A percentile compares a stretch with the other conserved stretches of the same genome.
Evolutionary conservation across 2,888 invertebrate genomes (phyloP).

Genomic region (Philhelius pedissequus): DNA sequence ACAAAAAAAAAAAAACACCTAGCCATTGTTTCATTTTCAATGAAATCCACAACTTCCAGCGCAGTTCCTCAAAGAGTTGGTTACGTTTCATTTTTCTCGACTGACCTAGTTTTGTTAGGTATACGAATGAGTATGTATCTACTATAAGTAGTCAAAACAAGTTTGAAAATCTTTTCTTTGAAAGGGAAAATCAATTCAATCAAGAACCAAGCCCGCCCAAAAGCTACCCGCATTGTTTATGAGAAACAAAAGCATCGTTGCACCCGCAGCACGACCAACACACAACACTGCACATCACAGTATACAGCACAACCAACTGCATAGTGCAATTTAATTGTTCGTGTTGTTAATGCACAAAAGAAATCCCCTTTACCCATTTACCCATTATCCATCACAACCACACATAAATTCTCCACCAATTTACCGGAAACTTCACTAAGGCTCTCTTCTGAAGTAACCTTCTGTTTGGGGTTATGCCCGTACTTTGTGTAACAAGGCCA

Average conservation of each 20-base stretch:
- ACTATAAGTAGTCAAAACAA: background rate
- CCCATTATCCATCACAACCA: background rate
- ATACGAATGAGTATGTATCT: too few relatives aligned
- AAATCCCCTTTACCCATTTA: background rate
- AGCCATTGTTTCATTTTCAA: background rate
- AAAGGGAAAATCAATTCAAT: conserved; percentile 26
- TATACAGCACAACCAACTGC: background rate
- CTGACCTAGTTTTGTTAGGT: background rate
- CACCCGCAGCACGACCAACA: too few relatives aligned
- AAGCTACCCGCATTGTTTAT: background rate
- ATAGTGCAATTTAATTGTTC: conserved; percentile 42
- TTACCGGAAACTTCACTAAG: conserved; percentile 21
- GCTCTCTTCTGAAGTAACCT: conserved; percentile 20
- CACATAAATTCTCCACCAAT: conserved; percentile 17
- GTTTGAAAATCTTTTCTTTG: background rate
- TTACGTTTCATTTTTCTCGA: background rate
- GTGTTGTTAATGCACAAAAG: conserved; percentile 53
- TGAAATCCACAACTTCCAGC: background rate
- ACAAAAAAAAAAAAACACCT: background rate
- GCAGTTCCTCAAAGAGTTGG: background rate
- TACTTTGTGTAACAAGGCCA: conserved; percentile 41
- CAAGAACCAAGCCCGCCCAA: conserved; percentile 16
- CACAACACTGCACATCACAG: background rate
- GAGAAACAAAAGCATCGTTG: conserved; percentile 23
- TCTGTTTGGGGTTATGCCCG: conserved; percentile 27